Evolutionary conservation across 35 echinoderm and acorn worm genomes (phyloP).

Genomic region (Lytechinus pictus): DNA sequence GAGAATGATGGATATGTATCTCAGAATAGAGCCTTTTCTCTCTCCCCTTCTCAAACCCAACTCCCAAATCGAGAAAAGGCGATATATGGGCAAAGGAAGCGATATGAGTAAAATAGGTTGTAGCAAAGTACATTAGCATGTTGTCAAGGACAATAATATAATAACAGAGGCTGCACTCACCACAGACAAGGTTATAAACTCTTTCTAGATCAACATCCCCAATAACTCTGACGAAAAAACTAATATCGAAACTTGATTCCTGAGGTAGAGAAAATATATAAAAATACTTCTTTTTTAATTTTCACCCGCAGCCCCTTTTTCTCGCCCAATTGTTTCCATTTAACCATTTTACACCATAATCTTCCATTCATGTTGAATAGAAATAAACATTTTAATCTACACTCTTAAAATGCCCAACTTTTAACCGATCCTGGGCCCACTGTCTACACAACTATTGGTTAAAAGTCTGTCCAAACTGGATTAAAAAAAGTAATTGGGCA

Average conservation of each 20-base stretch:
- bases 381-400: no score
- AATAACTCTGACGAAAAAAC: not conserved
- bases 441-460: no score
- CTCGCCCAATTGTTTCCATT: no score
- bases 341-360: no score
- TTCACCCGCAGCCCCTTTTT: not conserved
- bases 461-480: no score
- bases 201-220: not conserved
- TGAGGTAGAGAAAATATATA: not conserved
- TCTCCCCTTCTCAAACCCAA: not conserved
- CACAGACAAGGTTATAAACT: not conserved
- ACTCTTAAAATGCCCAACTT: no score
- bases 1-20: not conserved
- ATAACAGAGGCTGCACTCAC: not conserved
- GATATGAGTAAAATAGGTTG: not conserved
- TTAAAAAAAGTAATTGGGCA: no score
- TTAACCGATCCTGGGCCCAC: no score
- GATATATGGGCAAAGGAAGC: not conserved
- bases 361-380: no score
- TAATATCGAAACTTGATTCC: not conserved
- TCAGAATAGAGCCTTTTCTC: not conserved
- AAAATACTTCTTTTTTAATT: not conserved
- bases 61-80: not conserved
- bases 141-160: slow-evolving; percentile 5
- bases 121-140: not conserved